Base-by-base conservation (phyloP, 1,140 invertebrate genomes). In the Drosophila yakuba region DNA sequence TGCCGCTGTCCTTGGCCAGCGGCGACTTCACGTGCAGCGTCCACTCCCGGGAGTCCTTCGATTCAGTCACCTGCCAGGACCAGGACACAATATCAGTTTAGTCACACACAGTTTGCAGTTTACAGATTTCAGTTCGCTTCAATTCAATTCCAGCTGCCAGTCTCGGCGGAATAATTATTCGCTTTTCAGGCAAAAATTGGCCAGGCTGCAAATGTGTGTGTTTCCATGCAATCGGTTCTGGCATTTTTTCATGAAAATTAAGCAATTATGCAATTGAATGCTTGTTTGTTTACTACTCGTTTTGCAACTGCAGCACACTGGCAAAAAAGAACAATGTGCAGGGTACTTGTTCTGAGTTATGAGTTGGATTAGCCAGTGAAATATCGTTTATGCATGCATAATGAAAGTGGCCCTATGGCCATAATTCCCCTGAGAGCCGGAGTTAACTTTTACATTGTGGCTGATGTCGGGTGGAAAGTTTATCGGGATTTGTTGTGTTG, bases 1-100 rank as follows among this genome's bases (percentile, higher is more conserved):
- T 95, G 44, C 97, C 97, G 12, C 95, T 95, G 93, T 98, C 97
- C 79, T 96, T 94, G 64, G 95, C 93, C 91, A 97, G 96, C 2
- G 97, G 96, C 91, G 97, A 97, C 93, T 97, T 97, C 80, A 98
- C 97, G 92, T 98, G 96, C 58, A 98, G 93, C 47, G 97, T 97
- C 97, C 97, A 98, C 93, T 98, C 97, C 80, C 97, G 96, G n/a
- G 96, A 96, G 91, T 96, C 96, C 84, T 97, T 96, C 74, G 95
- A 95, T 92, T 96, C 95, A 58, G 96, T 97, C 72, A 97, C 96
- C 94, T 96, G 94, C 81, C 96, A 66, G 50, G 2, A 51, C 81
- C 96, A 66, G 50, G 2, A 51, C n/a, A 67, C 41, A 76, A 60
- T 58, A 74, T 76, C 55, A 76, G 72, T 17, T 17, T 17, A 17